Percentiles rank a stretch among this genome's conserved stretches.
phyloP scores from a whole-genome alignment of 2,797 vertebrate genomes.

The Notolepis coatsorum region DNA sequence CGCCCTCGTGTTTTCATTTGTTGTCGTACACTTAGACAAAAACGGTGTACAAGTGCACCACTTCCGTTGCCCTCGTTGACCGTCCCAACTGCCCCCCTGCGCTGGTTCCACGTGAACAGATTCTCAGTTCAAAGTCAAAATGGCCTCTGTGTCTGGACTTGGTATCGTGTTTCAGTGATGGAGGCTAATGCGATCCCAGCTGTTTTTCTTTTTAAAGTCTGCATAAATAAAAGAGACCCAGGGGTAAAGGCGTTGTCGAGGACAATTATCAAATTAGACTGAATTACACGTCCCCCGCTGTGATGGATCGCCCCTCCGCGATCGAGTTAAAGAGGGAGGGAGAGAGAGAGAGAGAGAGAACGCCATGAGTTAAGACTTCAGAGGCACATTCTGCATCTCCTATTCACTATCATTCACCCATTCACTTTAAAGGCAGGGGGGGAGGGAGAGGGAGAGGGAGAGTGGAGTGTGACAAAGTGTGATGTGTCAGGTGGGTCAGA shows the following conservation, averaged over 20 bases:
- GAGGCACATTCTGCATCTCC: slow-evolving; percentile 30
- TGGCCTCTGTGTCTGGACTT: slow-evolving; percentile 27
- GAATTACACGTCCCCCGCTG: slow-evolving; percentile 66
- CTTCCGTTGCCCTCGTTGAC: slow-evolving; percentile 18
- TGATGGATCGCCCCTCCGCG: slow-evolving; percentile 67
- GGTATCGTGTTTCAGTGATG: slow-evolving; percentile 63
- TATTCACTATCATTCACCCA: slow-evolving; percentile 38
- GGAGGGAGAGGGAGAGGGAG: background rate
- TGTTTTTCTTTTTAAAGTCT: slow-evolving; percentile 73
- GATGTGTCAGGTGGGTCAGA: slow-evolving; percentile 35
- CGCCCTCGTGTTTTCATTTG: too few relatives aligned
- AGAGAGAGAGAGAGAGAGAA: slow-evolving; percentile 9
- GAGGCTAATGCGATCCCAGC: slow-evolving; percentile 68
- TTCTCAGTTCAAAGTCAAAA: slow-evolving; percentile 22
- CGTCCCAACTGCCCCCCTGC: slow-evolving; percentile 32
- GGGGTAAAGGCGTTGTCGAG: slow-evolving; percentile 69
- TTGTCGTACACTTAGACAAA: slow-evolving; percentile 32
- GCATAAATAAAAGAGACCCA: slow-evolving; percentile 70
- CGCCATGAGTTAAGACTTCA: slow-evolving; percentile 28
- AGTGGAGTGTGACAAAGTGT: slow-evolving; percentile 31
- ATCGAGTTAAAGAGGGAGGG: slow-evolving; percentile 64
- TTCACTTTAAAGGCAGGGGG: slow-evolving; percentile 29
- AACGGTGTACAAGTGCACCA: slow-evolving; percentile 33
- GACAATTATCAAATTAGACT: slow-evolving; percentile 77
- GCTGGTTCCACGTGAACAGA: slow-evolving; percentile 29